phyloP scores from a whole-genome alignment of 2,888 invertebrate species.

The Erynnis tages region DNA sequence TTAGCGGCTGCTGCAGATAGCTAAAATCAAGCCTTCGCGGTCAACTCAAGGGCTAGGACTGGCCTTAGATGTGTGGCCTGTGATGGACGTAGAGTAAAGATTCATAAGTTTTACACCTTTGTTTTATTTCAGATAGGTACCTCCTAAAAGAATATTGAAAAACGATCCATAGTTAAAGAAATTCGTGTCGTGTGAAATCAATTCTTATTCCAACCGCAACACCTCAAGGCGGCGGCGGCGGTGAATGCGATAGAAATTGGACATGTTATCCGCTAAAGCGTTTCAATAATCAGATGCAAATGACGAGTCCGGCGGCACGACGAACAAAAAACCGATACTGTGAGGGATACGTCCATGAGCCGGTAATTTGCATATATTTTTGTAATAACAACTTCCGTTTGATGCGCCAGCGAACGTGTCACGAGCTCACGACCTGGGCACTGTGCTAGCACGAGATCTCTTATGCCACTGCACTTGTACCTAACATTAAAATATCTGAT shows the following conservation, averaged over 20 bases:
- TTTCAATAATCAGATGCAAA: constrained; percentile 75
- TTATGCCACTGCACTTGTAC: too few species aligned
- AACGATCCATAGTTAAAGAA: not conserved
- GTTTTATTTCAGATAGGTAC: not conserved
- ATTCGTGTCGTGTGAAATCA: constrained; percentile 57
- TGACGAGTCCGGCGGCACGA: constrained; percentile 59
- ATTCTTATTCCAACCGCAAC: constrained; percentile 58
- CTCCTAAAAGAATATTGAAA: not conserved
- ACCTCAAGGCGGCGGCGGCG: constrained; percentile 55
- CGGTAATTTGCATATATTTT: constrained; percentile 75
- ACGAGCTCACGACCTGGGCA: constrained; percentile 39
- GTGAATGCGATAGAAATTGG: constrained; percentile 65
- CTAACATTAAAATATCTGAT: too few species aligned
- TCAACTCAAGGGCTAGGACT: too few species aligned
- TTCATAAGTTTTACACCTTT: too few species aligned
- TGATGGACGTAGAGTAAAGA: too few species aligned
- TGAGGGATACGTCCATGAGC: constrained; percentile 61
- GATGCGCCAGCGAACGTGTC: constrained; percentile 57
- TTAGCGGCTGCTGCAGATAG: too few species aligned
- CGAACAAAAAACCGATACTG: constrained; percentile 59
- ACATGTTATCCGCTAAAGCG: constrained; percentile 69
- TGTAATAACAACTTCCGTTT: constrained; percentile 74
- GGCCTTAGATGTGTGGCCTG: too few species aligned
- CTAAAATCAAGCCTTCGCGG: too few species aligned
- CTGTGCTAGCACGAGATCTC: constrained; percentile 26